A percentile compares a stretch with the other conserved stretches of the same genome.
Evolutionary conservation across 1,140 invertebrate species (phyloP).

Genomic region (Drosophila murphyi): DNA sequence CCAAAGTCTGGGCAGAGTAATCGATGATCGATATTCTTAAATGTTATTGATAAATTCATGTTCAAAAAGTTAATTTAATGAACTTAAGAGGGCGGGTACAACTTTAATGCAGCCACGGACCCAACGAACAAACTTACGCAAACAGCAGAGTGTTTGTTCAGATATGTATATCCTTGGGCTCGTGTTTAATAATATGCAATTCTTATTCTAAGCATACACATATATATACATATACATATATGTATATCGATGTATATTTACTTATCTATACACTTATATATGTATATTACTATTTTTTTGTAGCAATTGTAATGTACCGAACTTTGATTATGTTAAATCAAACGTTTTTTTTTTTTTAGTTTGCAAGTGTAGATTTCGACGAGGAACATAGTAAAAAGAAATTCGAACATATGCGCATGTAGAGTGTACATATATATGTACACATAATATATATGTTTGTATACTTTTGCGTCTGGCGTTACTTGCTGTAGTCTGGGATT

Average conservation of each 20-base stretch:
- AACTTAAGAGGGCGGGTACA: background rate
- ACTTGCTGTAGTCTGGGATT: background rate
- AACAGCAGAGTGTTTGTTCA: background rate
- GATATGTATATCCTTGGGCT: background rate
- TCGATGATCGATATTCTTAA: conserved; percentile 1
- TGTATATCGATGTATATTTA: conserved; percentile 37
- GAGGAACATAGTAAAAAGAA: background rate
- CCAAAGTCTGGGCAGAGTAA: conserved; percentile 10
- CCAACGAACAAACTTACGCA: background rate
- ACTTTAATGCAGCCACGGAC: conserved; percentile 3
- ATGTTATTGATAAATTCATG: background rate
- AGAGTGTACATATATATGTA: conserved; percentile 2
- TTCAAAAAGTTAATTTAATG: conserved; percentile 1
- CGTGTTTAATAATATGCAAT: conserved; percentile 8
- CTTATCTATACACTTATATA: background rate
- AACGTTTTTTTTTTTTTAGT: conserved; percentile 18
- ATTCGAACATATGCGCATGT: background rate
- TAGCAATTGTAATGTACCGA: background rate
- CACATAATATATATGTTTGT: background rate
- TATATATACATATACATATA: conserved; percentile 23
- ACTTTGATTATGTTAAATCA: conserved; percentile 3
- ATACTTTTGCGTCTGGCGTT: background rate
- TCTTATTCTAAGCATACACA: conserved; percentile 17
- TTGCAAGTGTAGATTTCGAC: background rate
- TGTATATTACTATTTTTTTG: background rate